phyloP scores from a whole-genome alignment of 2,888 invertebrate species.

The Sturmia bella region DNA sequence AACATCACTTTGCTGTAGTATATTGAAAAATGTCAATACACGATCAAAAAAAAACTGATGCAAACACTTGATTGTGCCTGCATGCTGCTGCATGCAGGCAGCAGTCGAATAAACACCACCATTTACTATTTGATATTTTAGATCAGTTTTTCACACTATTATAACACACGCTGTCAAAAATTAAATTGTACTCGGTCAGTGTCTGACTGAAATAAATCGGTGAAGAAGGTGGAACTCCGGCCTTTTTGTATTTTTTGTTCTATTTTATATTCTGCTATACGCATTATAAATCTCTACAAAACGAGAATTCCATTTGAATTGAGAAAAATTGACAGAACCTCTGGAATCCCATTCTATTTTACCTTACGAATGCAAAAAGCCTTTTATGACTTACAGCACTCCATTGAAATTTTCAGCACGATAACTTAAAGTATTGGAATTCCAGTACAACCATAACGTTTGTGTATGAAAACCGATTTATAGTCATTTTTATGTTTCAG shows the following conservation, averaged over 20 bases:
- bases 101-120: too few species aligned
- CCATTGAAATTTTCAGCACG: slow-evolving; percentile 58
- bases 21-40: too few species aligned
- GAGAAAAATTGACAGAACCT: slow-evolving; percentile 53
- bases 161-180: too few species aligned
- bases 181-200: too few species aligned
- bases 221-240: too few species aligned
- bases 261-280: slow-evolving; percentile 28
- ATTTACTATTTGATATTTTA: too few species aligned
- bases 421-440: neutral
- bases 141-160: too few species aligned
- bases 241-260: slow-evolving; percentile 44
- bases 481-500: slow-evolving; percentile 51
- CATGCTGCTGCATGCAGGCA: too few species aligned
- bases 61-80: too few species aligned
- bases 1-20: too few species aligned
- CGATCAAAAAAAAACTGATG: too few species aligned
- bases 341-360: slow-evolving; percentile 20
- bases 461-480: slow-evolving; percentile 54
- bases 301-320: slow-evolving; percentile 43
- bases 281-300: slow-evolving; percentile 57
- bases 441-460: slow-evolving; percentile 6
- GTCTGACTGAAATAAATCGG: too few species aligned
- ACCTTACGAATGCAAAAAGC: neutral
- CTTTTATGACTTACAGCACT: slow-evolving; percentile 66